Conservation (phyloP, 2,113 vertebrate genomes). For the Cygnus buccinator region DNA sequence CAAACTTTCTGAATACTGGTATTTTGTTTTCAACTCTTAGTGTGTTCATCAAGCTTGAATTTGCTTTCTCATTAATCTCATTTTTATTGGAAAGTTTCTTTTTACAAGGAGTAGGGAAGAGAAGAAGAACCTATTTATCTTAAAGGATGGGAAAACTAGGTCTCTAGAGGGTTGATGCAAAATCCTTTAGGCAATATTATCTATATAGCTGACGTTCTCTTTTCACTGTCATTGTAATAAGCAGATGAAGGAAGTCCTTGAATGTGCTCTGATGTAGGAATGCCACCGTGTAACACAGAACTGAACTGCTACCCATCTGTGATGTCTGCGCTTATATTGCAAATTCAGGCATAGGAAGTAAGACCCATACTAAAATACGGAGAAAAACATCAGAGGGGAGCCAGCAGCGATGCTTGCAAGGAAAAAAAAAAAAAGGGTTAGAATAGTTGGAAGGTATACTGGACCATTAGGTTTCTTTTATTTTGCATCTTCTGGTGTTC, state of each 20-base stretch:
- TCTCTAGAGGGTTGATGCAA: background rate
- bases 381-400: background rate
- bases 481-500: background rate
- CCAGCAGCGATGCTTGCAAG: background rate
- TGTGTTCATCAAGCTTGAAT: background rate
- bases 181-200: background rate
- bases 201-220: background rate
- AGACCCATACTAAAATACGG: background rate
- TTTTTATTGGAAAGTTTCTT: background rate
- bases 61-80: slow-evolving; percentile 2
- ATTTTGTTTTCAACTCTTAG: background rate
- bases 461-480: background rate
- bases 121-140: background rate
- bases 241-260: background rate
- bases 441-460: background rate
- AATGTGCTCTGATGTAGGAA: background rate
- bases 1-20: background rate
- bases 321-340: background rate
- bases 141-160: background rate
- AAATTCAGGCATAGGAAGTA: background rate
- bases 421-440: background rate
- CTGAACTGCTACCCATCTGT: background rate
- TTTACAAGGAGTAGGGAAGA: background rate
- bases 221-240: background rate
- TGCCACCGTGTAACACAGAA: background rate